Conservation (phyloP, 2,113 vertebrate genomes). For the Martes martes region DNA sequence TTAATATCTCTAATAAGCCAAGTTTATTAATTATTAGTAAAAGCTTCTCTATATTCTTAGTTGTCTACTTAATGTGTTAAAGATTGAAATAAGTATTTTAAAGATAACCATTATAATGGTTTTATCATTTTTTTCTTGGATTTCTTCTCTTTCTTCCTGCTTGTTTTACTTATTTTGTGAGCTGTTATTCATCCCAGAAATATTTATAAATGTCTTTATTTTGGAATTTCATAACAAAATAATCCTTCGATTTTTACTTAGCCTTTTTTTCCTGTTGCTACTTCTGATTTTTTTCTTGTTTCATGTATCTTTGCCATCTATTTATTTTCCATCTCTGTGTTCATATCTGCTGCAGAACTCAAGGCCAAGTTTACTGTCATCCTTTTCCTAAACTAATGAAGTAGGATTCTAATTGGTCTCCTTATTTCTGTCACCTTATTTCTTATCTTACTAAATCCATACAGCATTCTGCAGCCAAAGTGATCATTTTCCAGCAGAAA, state of each 20-base stretch:
- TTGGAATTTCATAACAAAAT: background rate
- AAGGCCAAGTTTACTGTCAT: background rate
- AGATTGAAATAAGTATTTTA: background rate
- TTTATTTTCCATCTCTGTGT: background rate
- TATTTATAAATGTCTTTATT: background rate
- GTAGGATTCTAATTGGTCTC: background rate
- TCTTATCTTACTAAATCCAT: background rate
- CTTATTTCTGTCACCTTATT: background rate
- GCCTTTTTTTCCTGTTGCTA: background rate
- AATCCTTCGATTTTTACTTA: background rate
- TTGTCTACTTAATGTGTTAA: conserved; percentile 12
- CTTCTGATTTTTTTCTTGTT: background rate
- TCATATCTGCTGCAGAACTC: background rate
- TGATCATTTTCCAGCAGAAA: background rate
- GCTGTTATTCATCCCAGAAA: background rate
- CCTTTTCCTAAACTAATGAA: background rate
- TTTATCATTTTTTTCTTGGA: background rate
- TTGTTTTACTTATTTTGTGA: conserved; percentile 35
- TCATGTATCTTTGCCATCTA: background rate
- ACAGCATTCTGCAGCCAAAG: background rate
- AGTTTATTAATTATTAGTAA: conserved; percentile 24
- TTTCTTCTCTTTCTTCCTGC: background rate
- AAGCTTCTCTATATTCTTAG: background rate
- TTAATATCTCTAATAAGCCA: background rate
- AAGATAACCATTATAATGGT: background rate